Evolutionary conservation across 2,888 invertebrate species (phyloP), one percentile per base, ranked within the genome.

Genomic region (Timema podura): DNA sequence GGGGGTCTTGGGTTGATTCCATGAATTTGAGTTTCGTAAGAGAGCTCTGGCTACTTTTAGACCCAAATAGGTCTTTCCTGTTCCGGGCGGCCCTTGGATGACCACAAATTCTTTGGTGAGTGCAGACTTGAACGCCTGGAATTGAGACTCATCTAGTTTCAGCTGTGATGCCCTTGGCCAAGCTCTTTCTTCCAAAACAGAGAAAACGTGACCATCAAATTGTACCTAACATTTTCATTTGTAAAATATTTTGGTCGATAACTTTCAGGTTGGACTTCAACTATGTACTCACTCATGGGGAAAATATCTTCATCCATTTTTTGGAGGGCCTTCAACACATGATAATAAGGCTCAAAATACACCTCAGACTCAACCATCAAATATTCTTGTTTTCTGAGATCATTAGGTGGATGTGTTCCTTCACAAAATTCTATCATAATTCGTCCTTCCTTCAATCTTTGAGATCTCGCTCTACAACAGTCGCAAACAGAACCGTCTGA

Each of bases 41-140:
- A 72, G 65, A 6, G 68, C 72, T 69, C 88, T 83, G 0, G 90
- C 88, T 30, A 95, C 87, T 84, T 91, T 89, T 48, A 92, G 81
- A 0, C 93, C 93, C 72, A 94, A 80, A 79, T 85, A 91, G 0
- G 94, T 93, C 83, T 94, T 95, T 0, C 94, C 95, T 0, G 94
- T 94, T 3, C 95, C 95, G 0, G 95, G 94, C 0, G 94, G 94
- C 0, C 95, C 95, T 83, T 94, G 94, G 72, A 94, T 91, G 0
- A 93, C 84, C 0, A 87, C 87, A 74, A 94, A 88, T 80, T 93
- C 89, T 76, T 86, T 83, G 0, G 87, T 88, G 3, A 95, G 77
- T 0, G 91, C 91, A 48, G 87, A 84, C 75, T 85, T 83, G 76
- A 87, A 88, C 0, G 94, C 93, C 51, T 80, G 78, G 72, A 84